Base-by-base conservation (phyloP, 2,888 invertebrate genomes). In the Agriotes lineatus region DNA sequence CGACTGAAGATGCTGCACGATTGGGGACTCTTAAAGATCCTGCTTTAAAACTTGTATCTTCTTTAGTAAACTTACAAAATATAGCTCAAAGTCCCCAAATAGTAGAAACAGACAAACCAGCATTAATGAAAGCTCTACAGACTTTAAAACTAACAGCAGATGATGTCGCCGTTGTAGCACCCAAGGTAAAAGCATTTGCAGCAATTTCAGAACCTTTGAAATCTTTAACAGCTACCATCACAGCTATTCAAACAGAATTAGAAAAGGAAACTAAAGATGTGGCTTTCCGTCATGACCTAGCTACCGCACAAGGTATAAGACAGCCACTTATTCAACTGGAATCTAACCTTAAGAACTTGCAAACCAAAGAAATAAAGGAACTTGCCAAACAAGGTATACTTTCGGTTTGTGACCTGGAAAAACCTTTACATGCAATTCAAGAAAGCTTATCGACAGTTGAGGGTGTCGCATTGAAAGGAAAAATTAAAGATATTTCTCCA, bases 21-120 rank as follows among this genome's bases (percentile, higher is more conserved):
- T 39, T 77, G 35, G 68, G 65, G 39, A 56, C 64, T 37, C 54
- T 79, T n/a, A 59, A 74, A 30, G 73, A 75, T 70, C 76, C 78
- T 19, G 4, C 25, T 33, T 1, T 5, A 10, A 6, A 2, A 30
- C 18, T 52, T 20, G 56, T 52, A 62, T 19, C 61, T 18, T 42
- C 57, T n/a, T 9, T 19, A 10, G 25, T 25, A 12, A 37, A 48
- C 22, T 18, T 25, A n/a, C 52, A 57, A 19, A 6, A 2, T 35
- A 10, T 10, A 10, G n/a, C 37, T 4, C 6, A 33, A 57, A 57
- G 9, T n/a, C 20, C 39, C 1, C 20, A 57, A 57, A 10, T 10
- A 2, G 22, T 59, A 0, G 59, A 44, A 25, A 44, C 5, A 14
- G 57, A 57, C 7, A 57, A 57, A 19, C 22, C 39, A 12, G 18